Base-by-base conservation (phyloP, 1,140 invertebrate genomes). In the Liolophura sinensis region DNA sequence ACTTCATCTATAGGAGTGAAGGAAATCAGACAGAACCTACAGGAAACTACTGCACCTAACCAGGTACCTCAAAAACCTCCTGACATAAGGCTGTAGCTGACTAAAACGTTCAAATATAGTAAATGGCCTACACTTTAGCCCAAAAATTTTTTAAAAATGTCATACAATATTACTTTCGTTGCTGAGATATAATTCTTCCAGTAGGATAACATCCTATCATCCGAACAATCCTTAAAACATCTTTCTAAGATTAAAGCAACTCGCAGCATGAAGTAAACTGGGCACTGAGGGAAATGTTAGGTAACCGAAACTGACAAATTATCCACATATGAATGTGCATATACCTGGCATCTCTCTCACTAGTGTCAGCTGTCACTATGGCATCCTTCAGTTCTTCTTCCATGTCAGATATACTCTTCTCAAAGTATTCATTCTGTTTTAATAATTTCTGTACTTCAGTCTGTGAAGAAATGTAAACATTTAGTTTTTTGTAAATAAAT, bases 381-480 rank as follows among this genome's bases (percentile, higher is more conserved):
- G 78, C 78, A 48, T 78, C 77, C 24, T 78, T 74, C 22, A 83
- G 67, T 40, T 82, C 78, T 52, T 70, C 64, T 55, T 83, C 80
- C 80, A 83, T 83, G 49, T 83, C 82, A 46, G 65, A 73, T 60
- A 80, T 81, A 60, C 77, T 82, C 27, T 74, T 70, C 61, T 82
- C 76, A 69, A 78, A 77, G 64, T 79, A 81, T 59, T 83, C 82
- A 73, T 82, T 83, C 68, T 82, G 78, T 62, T 82, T 82, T 60
- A 81, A 50, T 51, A 82, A 58, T 60, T 83, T 83, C 68, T 83
- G 82, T 5, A 82, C 76, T 72, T 83, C 82, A 57, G 82, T 73
- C 82, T 83, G 49, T n/a, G 67, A 24, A 20, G 46, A 31, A 25
- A 59, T 6, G 56, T 1, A 20, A 40, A 9, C 31, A 40, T 40